Conservation (phyloP, 2,113 vertebrate genomes). For the Hippocampus zosterae region DNA sequence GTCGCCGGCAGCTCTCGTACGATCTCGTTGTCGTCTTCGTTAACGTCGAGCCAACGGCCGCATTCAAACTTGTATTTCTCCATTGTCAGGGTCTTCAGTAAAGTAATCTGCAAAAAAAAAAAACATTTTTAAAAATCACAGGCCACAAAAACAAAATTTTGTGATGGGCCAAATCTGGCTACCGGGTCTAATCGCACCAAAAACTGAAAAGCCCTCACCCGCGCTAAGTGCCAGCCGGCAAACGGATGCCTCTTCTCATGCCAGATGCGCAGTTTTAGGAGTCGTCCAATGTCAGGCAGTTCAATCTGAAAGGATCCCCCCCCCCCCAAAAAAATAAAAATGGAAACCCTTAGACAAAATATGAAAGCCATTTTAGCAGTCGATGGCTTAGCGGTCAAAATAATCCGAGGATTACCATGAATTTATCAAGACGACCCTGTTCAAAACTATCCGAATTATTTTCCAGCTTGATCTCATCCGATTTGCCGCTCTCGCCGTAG, state of each 20-base stretch:
- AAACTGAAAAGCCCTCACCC: conserved; percentile 70
- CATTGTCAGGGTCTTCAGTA: conserved; percentile 88
- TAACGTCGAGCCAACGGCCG: conserved; percentile 91
- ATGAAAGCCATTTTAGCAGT: not conserved
- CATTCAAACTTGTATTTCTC: conserved; percentile 92
- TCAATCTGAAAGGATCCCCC: conserved; percentile 79
- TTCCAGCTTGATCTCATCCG: conserved; percentile 88
- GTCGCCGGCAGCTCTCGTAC: conserved; percentile 86
- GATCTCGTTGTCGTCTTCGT: conserved; percentile 94
- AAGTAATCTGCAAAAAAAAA: conserved; percentile 75
- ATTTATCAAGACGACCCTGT: conserved; percentile 85
- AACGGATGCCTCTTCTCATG: conserved; percentile 89
- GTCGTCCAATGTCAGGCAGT: conserved; percentile 83
- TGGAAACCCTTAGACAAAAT: not conserved
- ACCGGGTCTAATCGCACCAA: not conserved
- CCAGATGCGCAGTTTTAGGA: conserved; percentile 89
- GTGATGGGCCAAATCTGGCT: not conserved
- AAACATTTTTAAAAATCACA: not conserved
- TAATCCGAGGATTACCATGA: conserved; percentile 75
- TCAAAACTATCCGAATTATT: conserved; percentile 95
- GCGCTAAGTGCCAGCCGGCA: conserved; percentile 92
- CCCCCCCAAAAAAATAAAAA: not conserved
- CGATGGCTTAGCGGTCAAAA: not conserved
- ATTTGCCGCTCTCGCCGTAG: conserved; percentile 88
- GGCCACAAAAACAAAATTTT: not conserved